Percentiles rank a stretch among this genome's conserved stretches.
These are phyloP conservation scores for Tribolium madens DNA, from an alignment of 1,140 invertebrate species.

Conservation along the genomic window DNA sequence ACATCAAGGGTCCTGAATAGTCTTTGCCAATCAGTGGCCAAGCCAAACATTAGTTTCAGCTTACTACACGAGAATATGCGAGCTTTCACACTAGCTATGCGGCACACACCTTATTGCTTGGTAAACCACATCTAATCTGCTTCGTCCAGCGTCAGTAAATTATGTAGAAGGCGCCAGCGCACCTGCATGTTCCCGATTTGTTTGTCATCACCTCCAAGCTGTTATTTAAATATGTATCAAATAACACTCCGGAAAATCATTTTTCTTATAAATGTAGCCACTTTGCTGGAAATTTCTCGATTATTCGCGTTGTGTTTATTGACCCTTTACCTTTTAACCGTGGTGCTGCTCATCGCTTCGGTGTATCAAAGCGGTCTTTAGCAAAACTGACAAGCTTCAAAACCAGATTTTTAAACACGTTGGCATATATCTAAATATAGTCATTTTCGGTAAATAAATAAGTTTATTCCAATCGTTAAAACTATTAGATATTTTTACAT, in stretches of 20 bases:
- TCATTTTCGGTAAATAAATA: neutral
- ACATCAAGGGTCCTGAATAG: constrained; percentile 23
- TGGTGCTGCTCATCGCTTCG: neutral
- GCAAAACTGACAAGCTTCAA: neutral
- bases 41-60: constrained; percentile 40
- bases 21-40: constrained; percentile 36
- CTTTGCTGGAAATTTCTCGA: neutral
- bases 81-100: constrained; percentile 34
- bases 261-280: neutral
- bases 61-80: constrained; percentile 44
- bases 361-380: neutral
- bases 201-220: constrained; percentile 8
- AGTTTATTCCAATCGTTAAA: neutral
- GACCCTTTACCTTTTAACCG: neutral
- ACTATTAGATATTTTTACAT: too few species aligned
- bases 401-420: neutral
- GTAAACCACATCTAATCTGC: constrained; percentile 49
- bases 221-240: constrained; percentile 23
- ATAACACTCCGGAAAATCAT: constrained; percentile 11
- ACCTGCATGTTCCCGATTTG: constrained; percentile 18
- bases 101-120: constrained; percentile 47
- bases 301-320: neutral
- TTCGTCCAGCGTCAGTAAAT: constrained; percentile 47
- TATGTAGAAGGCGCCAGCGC: constrained; percentile 34
- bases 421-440: too few species aligned